These are phyloP conservation scores for Euproctis similis DNA, from an alignment of 2,888 invertebrate species.

Conservation along the genomic window DNA sequence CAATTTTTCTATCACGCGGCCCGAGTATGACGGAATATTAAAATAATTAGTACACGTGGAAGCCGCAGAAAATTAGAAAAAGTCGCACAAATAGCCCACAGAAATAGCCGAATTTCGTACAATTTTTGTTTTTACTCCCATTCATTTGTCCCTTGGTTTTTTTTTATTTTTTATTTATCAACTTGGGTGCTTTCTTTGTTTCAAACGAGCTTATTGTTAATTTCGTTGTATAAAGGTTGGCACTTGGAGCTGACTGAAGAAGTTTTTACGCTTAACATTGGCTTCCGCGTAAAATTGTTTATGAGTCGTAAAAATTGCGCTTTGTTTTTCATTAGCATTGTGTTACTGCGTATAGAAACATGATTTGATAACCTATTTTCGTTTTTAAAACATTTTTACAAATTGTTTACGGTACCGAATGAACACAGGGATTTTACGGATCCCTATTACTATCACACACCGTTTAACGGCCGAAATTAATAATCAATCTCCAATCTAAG, in stretches of 20 bases:
- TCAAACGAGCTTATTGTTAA: conserved; percentile 44
- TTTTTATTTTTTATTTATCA: conserved; percentile 52
- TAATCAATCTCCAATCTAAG: no score
- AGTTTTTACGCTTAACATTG: conserved; percentile 35
- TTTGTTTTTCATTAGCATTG: conserved; percentile 25
- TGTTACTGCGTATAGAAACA: conserved; percentile 5
- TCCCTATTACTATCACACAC: no score
- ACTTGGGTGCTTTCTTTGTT: conserved; percentile 43
- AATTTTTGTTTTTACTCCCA: conserved; percentile 27
- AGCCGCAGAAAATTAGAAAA: conserved; percentile 13
- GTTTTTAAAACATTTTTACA: no score
- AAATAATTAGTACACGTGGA: conserved; percentile 2
- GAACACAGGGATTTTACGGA: no score
- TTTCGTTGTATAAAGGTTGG: conserved; percentile 42
- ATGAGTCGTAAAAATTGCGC: conserved; percentile 34
- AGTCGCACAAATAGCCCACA: no score
- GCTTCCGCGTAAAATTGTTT: conserved; percentile 38
- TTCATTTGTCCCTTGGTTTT: conserved; percentile 45
- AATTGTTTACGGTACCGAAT: no score
- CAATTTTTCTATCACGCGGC: background rate
- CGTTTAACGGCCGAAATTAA: no score
- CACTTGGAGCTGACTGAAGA: conserved; percentile 32
- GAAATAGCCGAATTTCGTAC: conserved; percentile 31
- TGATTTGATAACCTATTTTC: background rate
- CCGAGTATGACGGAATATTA: background rate